Base-by-base conservation (phyloP, 2,113 vertebrate genomes). In the Rhea americana region DNA sequence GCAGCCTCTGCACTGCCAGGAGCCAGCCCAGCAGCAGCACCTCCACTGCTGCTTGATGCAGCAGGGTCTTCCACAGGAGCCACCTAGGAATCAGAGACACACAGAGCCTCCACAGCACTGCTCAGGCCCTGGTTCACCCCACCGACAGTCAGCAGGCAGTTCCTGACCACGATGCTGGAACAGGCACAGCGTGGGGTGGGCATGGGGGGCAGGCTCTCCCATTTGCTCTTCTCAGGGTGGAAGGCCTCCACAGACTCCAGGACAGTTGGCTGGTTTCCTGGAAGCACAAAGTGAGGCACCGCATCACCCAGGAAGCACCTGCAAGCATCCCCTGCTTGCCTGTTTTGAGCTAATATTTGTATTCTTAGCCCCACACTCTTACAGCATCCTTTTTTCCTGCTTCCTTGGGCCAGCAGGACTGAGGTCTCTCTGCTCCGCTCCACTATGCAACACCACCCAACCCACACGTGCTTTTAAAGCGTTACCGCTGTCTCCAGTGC, bases 41-140 rank as follows among this genome's bases (percentile, higher is more conserved):
- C 41, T 1, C 26, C 35, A 51, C 25, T 13, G 7, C 37, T 41
- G 56, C 66, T 39, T 45, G 59, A 32, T n/a, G 39, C 58, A 32
- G 50, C 50, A 59, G 74, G 41, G 22, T 18, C 62, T 48, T 25
- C 6, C 1, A 1, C 3, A 25, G 8, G 37, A 70, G 18, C 11
- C 41, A 9, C 13, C 92, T 97, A 98, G 89, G 96, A 93, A 9
- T 99, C 99, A 0, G 97, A 98, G 21, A 99, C 97, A 45, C 98
- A 99, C 68, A 99, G 98, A 3, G 99, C 99, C 97, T 99, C 99
- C 41, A 99, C 98, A 0, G 99, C 99, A 0, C 98, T 96, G 61
- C 99, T 99, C 78, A 99, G 98, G 58, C 99, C 98, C 98, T 99
- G 98, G 96, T 98, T 99, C 92, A 99, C 99, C 2, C 99, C 99